Evolutionary conservation across 2,888 invertebrate genomes (phyloP), one percentile per base, ranked within the genome.

Genomic region (Cosmia trapezina): DNA sequence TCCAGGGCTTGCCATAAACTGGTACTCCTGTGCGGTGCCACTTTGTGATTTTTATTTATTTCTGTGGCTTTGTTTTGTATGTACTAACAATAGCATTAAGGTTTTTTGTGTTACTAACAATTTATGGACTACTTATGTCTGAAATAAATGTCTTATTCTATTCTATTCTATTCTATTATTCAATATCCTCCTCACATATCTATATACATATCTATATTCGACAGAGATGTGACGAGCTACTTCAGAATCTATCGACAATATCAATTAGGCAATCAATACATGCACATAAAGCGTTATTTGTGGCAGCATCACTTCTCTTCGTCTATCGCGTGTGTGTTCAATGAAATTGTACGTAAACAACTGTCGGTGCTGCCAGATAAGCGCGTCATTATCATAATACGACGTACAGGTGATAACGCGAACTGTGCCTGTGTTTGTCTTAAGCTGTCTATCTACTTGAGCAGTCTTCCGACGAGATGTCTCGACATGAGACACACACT

Each of bases 311-410:
- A 12, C n/a, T 70, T 43, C 70, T 33, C 69, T 37, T 17, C 60
- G 22, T 49, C 72, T 67, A 70, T 57, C 64, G 51, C 56, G 70
- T 86, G 85, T 83, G 78, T 84, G 83, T 81, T 74, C 80, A 72
- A 78, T 81, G 86, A 74, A 83, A 87, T 86, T 81, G 84, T 83
- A 78, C 56, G 71, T 80, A 83, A 88, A 86, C 84, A 88, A 79
- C 56, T 80, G 76, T 66, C 73, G 76, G 67, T 74, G 80, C 66
- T 76, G 75, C 73, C 75, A 54, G 83, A 87, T 87, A 73, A 81
- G 73, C 76, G 72, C 56, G 69, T 63, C 69, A 80, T 83, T 84
- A 86, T 70, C 81, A 87, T 87, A 81, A 84, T 74, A 81, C 70
- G 54, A 76, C 71, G 54, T 51, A 59, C 69, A 72, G 70, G 65